Evolutionary conservation across 1,140 invertebrate species (phyloP), one percentile per base, ranked within the genome.

Genomic region (Papilio xuthus): DNA sequence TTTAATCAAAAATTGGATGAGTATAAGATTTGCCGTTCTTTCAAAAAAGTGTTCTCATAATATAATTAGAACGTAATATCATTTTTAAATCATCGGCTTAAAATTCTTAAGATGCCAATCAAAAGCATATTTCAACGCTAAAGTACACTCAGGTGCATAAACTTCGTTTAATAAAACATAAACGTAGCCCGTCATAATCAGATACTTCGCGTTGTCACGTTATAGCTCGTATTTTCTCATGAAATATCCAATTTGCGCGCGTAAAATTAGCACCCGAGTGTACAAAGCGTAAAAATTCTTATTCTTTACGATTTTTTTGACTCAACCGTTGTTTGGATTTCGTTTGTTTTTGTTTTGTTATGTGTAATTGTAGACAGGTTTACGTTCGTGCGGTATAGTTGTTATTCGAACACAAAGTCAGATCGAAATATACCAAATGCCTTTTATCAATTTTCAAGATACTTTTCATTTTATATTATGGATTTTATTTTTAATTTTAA

Each of bases 171-270:
- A 85, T 82, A 82, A 83, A 87, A 82, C 75, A 83, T 77, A 84
- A 87, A 87, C 41, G 44, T 26, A 44, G 47, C 76, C 74, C 80
- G 81, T 85, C 83, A 86, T 88, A 89, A 88, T 87, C 83, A 79
- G 78, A 67, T 75, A 78, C 71, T 23, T 79, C 77, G 32, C 23
- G 42, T 26, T 77, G 73, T 69, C 44, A 79, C 15, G 13, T 60
- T 60, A 78, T 71, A 53, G 42, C 70, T 79, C 80, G 71, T 81
- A 79, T 76, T 79, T 83, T 83, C 63, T 73, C 77, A 74, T 79
- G 72, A 74, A 77, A 67, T 81, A 78, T 67, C 81, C 79, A 82
- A 81, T 81, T 82, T 77, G 80, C 53, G 32, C 75, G 79, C 67
- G 75, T 75, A 72, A 81, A 84, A 82, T 82, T 82, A 84, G 81